Percentiles rank a stretch among this genome's conserved stretches.
phyloP scores from a whole-genome alignment of 2,888 invertebrate genomes.

The Cheilosia grossa region DNA sequence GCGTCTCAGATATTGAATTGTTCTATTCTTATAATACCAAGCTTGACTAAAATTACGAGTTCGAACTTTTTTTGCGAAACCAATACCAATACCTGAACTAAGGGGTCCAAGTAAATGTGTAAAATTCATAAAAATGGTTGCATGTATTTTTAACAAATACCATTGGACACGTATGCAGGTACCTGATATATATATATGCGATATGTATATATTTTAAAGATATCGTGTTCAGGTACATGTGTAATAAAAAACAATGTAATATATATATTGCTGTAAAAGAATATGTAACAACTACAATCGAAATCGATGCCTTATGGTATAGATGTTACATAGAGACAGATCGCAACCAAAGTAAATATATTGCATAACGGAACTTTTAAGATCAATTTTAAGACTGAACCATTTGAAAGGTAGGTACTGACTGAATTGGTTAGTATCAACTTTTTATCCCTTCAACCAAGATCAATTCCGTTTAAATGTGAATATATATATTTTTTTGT shows the following conservation, averaged over 20 bases:
- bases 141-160: too few relatives aligned
- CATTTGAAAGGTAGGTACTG: conserved; percentile 34
- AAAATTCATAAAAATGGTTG: too few relatives aligned
- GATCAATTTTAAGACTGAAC: conserved; percentile 35
- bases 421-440: conserved; percentile 64
- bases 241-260: too few relatives aligned
- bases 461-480: conserved; percentile 52
- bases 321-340: background rate
- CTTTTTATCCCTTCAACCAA: conserved; percentile 62
- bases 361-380: conserved; percentile 49
- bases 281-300: background rate
- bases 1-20: too few relatives aligned
- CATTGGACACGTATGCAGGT: too few relatives aligned
- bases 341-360: conserved; percentile 36
- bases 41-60: background rate
- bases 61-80: background rate
- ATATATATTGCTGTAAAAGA: background rate
- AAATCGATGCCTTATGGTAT: background rate
- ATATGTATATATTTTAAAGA: too few relatives aligned
- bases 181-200: too few relatives aligned
- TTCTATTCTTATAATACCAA: too few relatives aligned
- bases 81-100: too few relatives aligned
- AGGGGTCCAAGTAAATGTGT: too few relatives aligned
- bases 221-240: too few relatives aligned
- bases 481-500: conserved; percentile 36